Evolutionary conservation across 2,113 vertebrate species (phyloP), one percentile per base, ranked within the genome.

Genomic region (Saguinus midas): DNA sequence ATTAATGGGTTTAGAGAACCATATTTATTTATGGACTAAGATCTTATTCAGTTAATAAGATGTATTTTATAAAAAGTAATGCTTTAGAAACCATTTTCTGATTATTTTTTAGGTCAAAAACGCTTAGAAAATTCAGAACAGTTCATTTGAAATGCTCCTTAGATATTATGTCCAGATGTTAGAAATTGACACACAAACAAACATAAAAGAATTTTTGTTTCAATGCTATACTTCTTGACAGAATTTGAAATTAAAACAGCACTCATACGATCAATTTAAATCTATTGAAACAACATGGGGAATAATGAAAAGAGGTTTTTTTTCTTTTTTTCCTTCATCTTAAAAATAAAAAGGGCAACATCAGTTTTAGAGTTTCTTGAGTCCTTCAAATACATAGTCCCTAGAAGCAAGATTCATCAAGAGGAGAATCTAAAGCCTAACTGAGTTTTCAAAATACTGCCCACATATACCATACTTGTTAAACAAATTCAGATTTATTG

Each of bases 401-500:
- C 94, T 78, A 89, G 91, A 96, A 98, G 96, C 72, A 98, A 97
- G 97, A 13, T 3, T 98, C 90, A 92, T 75, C 94, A 97, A 83
- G 57, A 97, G 6, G 58, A 94, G 32, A 89, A 82, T 55, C 96
- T 93, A 89, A 96, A 83, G 89, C 92, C 98, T 0, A 57, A 91
- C 84, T 58, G 43, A 96, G 87, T 86, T 98, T 97, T 97, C 96
- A 97, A 98, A 98, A 98, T 86, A 98, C 85, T 97, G 98, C 96
- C 96, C 98, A 98, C 98, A 97, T 98, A 98, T 98, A 98, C 96
- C 97, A 16, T 96, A 89, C 95, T 98, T 98, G 98, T 98, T 99
- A 98, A 99, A 98, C 98, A 99, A 99, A 99, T 99, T 98, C 97
- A 98, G 98, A 98, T 99, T 99, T 99, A 99, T 99, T 99, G 98